phyloP scores from a whole-genome alignment of 2,797 vertebrate species.

The Lithobates pipiens region DNA sequence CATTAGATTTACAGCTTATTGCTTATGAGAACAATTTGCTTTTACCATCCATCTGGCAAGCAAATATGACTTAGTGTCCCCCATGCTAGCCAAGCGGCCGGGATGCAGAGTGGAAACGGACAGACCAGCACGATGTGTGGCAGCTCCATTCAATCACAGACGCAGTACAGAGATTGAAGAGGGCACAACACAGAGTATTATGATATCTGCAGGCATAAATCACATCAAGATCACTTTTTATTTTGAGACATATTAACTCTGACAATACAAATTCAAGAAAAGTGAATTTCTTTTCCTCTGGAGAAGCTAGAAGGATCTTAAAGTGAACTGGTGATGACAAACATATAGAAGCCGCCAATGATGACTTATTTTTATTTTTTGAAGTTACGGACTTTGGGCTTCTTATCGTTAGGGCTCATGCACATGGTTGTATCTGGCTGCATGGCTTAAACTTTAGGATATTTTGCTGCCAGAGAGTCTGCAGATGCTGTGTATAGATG shows the following conservation, averaged over 20 bases:
- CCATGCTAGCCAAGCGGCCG: conserved; percentile 23
- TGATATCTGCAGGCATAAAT: conserved; percentile 27
- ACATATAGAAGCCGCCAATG: not conserved
- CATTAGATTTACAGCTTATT: conserved; percentile 41
- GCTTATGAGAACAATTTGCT: conserved; percentile 43
- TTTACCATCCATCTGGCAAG: conserved; percentile 51
- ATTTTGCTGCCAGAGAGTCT: too few species aligned
- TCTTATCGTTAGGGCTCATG: too few species aligned
- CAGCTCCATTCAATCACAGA: conserved; percentile 26
- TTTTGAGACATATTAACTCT: conserved; percentile 17
- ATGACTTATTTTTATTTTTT: too few species aligned
- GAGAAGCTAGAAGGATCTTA: not conserved
- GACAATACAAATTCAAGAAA: conserved; percentile 27
- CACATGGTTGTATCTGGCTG: too few species aligned
- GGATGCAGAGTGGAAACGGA: not conserved
- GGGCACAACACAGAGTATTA: conserved; percentile 4
- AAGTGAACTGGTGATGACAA: not conserved
- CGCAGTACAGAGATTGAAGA: conserved; percentile 3
- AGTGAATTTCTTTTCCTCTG: not conserved
- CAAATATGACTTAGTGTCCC: conserved; percentile 39
- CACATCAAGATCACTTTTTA: conserved; percentile 13
- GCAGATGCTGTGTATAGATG: too few species aligned
- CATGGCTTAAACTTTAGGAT: too few species aligned
- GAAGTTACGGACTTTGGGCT: too few species aligned
- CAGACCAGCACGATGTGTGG: not conserved